Conservation (phyloP, 2,888 invertebrate genomes). For the Incurvaria masculella region DNA sequence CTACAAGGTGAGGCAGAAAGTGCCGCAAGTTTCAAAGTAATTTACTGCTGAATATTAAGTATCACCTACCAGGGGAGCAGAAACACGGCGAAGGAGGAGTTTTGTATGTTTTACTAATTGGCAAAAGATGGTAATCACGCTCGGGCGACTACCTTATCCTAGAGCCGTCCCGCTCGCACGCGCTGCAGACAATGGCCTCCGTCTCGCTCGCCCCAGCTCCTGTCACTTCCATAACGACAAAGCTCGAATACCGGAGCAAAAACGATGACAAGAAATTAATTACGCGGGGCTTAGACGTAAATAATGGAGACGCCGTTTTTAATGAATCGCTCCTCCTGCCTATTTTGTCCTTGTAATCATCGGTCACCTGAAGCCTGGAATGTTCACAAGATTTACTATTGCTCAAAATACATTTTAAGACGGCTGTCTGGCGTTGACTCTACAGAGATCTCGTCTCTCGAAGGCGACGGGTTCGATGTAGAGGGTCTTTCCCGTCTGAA, state of each 20-base stretch:
- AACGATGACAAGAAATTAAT: conserved; percentile 60
- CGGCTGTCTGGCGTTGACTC: no score
- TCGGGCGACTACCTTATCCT: conserved; percentile 34
- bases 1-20: no score
- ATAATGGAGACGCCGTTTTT: conserved; percentile 38
- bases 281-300: conserved; percentile 48
- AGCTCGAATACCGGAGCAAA: conserved; percentile 53
- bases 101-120: conserved; percentile 63
- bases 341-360: no score
- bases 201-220: conserved; percentile 24
- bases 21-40: conserved; percentile 52
- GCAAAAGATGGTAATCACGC: conserved; percentile 57
- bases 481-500: no score
- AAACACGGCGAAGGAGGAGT: conserved; percentile 57
- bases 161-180: conserved; percentile 26
- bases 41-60: conserved; percentile 53
- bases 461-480: no score
- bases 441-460: no score
- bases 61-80: conserved; percentile 53
- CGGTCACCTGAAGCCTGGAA: no score
- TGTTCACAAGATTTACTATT: no score
- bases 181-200: conserved; percentile 16
- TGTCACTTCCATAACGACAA: conserved; percentile 34
- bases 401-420: no score
- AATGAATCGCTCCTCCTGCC: background rate